These are phyloP conservation scores for Eupeodes luniger DNA, from an alignment of 2,888 invertebrate genomes.

Conservation along the genomic window DNA sequence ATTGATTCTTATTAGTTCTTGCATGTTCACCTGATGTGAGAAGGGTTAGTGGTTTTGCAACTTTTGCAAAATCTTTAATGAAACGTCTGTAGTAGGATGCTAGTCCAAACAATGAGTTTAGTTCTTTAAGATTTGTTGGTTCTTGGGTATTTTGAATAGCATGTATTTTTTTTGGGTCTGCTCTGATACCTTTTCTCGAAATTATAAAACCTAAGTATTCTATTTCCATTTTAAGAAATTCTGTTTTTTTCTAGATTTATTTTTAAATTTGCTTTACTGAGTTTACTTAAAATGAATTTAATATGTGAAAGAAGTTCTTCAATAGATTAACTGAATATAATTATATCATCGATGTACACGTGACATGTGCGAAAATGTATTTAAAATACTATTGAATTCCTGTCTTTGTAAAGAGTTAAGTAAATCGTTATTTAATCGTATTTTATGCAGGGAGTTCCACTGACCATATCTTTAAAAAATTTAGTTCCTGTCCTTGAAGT, in stretches of 20 bases:
- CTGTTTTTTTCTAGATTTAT: slow-evolving; percentile 57
- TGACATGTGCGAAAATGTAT: slow-evolving; percentile 5
- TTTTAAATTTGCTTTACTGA: slow-evolving; percentile 39
- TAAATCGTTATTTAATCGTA: too few relatives aligned
- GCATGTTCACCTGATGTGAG: background rate
- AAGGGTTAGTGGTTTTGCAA: slow-evolving; percentile 25
- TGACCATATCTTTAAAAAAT: background rate
- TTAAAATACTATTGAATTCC: too few relatives aligned
- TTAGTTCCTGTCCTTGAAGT: background rate
- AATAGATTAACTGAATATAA: slow-evolving; percentile 46
- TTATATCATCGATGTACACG: slow-evolving; percentile 59
- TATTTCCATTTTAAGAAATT: slow-evolving; percentile 53
- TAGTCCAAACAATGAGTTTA: slow-evolving; percentile 36
- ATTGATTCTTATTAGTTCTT: background rate
- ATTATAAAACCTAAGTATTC: slow-evolving; percentile 65
- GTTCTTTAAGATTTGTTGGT: slow-evolving; percentile 56
- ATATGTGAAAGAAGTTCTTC: slow-evolving; percentile 48
- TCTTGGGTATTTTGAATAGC: slow-evolving; percentile 48
- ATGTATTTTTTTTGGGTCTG: slow-evolving; percentile 50
- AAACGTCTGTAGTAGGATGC: slow-evolving; percentile 32
- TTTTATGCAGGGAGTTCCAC: background rate
- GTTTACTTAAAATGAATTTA: slow-evolving; percentile 46
- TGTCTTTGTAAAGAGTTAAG: background rate
- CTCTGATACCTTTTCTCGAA: slow-evolving; percentile 52
- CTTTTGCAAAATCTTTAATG: slow-evolving; percentile 40